These are phyloP conservation scores for Eledona agricola DNA, from an alignment of 2,888 invertebrate genomes.

Conservation along the genomic window DNA sequence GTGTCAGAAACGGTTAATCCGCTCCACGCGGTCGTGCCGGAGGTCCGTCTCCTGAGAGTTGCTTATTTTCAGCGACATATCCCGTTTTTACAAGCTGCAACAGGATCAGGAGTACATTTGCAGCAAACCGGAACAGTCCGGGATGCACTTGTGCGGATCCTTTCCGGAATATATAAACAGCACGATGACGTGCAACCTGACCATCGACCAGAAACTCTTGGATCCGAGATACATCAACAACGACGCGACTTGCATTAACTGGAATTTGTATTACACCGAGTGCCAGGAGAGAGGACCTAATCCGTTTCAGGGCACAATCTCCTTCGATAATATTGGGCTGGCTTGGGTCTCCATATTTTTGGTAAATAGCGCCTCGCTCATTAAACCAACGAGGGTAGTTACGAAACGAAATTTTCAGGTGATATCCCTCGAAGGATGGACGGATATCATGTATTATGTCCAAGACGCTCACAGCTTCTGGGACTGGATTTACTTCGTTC, in stretches of 20 bases:
- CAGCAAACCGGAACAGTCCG: slow-evolving; percentile 89
- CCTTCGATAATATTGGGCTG: slow-evolving; percentile 99
- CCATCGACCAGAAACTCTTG: slow-evolving; percentile 57
- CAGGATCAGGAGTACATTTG: slow-evolving; percentile 97
- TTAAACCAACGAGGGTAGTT: slow-evolving; percentile 7
- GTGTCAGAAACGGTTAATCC: slow-evolving; percentile 6
- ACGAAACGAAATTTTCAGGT: slow-evolving; percentile 71
- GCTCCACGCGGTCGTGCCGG: slow-evolving; percentile 4
- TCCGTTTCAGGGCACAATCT: slow-evolving; percentile 98
- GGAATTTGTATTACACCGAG: slow-evolving; percentile 98
- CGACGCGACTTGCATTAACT: slow-evolving; percentile 87
- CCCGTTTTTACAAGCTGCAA: slow-evolving; percentile 79
- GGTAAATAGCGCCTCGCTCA: slow-evolving; percentile 70
- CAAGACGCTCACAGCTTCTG: slow-evolving; percentile 99
- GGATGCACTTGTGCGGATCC: slow-evolving; percentile 90
- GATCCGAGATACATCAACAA: slow-evolving; percentile 50
- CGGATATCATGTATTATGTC: slow-evolving; percentile 99
- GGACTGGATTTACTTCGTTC: slow-evolving; percentile 99
- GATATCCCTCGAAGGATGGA: slow-evolving; percentile 99
- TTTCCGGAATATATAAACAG: slow-evolving; percentile 83
- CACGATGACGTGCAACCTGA: slow-evolving; percentile 79
- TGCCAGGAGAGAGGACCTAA: slow-evolving; percentile 93
- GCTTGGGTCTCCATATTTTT: slow-evolving; percentile 99
- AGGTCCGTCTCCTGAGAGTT: slow-evolving; percentile 7
- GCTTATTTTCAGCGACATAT: slow-evolving; percentile 63